A percentile compares a stretch with the other conserved stretches of the same genome.
Evolutionary conservation across 1,140 invertebrate genomes (phyloP).

Genomic region (Pogonognathellus flavescens): DNA sequence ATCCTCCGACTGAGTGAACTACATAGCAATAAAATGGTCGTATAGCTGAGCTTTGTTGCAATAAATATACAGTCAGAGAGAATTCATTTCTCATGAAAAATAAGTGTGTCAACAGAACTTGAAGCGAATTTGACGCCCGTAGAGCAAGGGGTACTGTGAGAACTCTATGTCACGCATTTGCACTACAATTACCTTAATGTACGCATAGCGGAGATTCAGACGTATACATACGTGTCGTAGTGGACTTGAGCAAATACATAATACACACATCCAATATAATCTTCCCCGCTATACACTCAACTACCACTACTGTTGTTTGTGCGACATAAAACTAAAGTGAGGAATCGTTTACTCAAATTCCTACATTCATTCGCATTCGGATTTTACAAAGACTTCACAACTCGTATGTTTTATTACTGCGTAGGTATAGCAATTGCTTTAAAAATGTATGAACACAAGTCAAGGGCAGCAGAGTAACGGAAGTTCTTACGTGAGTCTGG

Average conservation of each 20-base stretch:
- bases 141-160: constrained; percentile 8
- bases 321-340: too few relatives aligned
- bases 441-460: too few relatives aligned
- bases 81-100: constrained; percentile 39
- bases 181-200: background rate
- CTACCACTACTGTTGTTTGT: too few relatives aligned
- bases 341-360: too few relatives aligned
- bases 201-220: constrained; percentile 44
- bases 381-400: too few relatives aligned
- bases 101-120: constrained; percentile 35
- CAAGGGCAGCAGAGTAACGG: too few relatives aligned
- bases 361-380: too few relatives aligned
- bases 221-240: background rate
- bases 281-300: too few relatives aligned
- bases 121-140: background rate
- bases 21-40: background rate
- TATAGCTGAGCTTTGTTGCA: background rate
- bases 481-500: too few relatives aligned
- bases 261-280: background rate
- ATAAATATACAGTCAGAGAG: background rate
- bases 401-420: too few relatives aligned
- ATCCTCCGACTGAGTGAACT: background rate
- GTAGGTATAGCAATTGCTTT: too few relatives aligned
- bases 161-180: constrained; percentile 42
- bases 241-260: background rate